These are phyloP conservation scores for Malurus melanocephalus DNA, from an alignment of 2,113 vertebrate genomes.

Conservation along the genomic window DNA sequence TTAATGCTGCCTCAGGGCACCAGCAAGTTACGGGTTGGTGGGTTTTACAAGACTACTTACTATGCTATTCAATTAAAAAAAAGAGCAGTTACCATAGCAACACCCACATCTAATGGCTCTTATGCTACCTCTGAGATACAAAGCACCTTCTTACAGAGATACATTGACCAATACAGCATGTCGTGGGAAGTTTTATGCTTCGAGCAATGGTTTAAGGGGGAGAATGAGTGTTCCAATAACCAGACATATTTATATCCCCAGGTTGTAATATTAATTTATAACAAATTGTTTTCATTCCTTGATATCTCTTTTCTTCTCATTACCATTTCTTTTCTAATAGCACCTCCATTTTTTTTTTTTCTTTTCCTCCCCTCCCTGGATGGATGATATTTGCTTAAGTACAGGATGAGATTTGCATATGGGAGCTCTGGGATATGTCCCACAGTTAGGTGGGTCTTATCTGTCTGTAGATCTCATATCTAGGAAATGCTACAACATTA, in stretches of 20 bases:
- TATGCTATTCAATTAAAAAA: conserved; percentile 76
- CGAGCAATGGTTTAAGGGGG: conserved; percentile 49
- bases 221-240: conserved; percentile 56
- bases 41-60: conserved; percentile 80
- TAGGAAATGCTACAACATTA: conserved; percentile 2
- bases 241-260: conserved; percentile 51
- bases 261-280: conserved; percentile 62
- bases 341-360: background rate
- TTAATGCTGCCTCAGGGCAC: conserved; percentile 71
- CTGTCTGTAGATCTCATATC: background rate
- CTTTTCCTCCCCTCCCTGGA: background rate
- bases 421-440: conserved; percentile 20
- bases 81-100: conserved; percentile 76
- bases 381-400: conserved; percentile 32
- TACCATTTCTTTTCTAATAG: conserved; percentile 54
- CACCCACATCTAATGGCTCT: conserved; percentile 73
- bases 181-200: conserved; percentile 68
- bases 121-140: conserved; percentile 78
- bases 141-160: conserved; percentile 76
- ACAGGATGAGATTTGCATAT: conserved; percentile 36
- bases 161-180: conserved; percentile 73
- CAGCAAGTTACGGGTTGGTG: conserved; percentile 75
- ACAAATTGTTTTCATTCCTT: conserved; percentile 56
- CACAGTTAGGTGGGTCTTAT: conserved; percentile 3
- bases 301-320: conserved; percentile 47